These are phyloP conservation scores for Centropristis striata DNA, from an alignment of 2,113 vertebrate species.

Conservation along the genomic window DNA sequence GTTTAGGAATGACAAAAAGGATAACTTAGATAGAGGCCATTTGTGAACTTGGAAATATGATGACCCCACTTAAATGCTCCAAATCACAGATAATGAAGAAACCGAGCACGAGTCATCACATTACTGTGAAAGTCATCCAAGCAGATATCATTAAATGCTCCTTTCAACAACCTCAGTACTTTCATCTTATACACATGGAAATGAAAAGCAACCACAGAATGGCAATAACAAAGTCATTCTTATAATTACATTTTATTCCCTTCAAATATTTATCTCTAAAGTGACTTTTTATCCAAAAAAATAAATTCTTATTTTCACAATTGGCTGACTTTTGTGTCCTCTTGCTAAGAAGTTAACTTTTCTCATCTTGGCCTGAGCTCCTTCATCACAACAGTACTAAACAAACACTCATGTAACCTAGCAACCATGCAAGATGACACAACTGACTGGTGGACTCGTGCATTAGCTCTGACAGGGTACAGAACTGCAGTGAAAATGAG, in stretches of 20 bases:
- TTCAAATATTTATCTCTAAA: background rate
- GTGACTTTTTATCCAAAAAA: background rate
- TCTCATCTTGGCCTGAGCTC: background rate
- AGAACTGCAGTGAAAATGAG: conserved; percentile 9
- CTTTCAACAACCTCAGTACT: no score
- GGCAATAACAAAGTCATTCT: background rate
- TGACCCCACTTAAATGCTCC: background rate
- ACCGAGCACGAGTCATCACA: background rate
- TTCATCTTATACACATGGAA: no score
- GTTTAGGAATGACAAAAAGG: no score
- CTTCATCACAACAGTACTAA: conserved; percentile 25
- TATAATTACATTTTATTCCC: background rate
- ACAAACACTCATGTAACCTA: conserved; percentile 43
- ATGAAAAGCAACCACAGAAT: background rate
- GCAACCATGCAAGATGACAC: conserved; percentile 35
- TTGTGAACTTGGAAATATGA: no score
- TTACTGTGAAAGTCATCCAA: background rate
- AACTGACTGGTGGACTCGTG: background rate
- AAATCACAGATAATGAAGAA: background rate
- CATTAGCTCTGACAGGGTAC: background rate
- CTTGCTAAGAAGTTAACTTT: background rate
- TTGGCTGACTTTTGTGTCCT: background rate
- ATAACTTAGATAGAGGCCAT: no score
- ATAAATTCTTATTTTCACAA: background rate
- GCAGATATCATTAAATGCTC: no score